phyloP scores from a whole-genome alignment of 2,888 invertebrate species.

The Trimorus sp. region DNA sequence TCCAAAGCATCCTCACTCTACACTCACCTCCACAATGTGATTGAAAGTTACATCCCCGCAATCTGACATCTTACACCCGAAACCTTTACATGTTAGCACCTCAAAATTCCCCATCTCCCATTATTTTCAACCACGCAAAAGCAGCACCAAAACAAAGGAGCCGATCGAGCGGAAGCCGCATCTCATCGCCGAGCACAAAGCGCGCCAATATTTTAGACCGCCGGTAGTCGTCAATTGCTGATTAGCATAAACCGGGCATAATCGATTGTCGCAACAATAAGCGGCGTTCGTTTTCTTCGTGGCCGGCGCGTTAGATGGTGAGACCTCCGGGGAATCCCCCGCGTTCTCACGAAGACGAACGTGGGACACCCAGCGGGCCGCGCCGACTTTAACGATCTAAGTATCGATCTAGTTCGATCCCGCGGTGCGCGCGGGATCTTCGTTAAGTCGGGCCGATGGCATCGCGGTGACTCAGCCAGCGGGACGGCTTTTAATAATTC shows the following conservation, averaged over 20 bases:
- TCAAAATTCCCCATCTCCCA: no score
- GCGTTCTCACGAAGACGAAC: slow-evolving; percentile 64
- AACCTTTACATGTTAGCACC: no score
- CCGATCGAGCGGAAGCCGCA: no score
- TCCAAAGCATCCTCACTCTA: no score
- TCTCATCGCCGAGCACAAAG: no score
- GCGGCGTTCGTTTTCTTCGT: slow-evolving; percentile 25
- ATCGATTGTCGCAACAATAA: slow-evolving; percentile 49
- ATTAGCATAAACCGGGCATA: slow-evolving; percentile 44
- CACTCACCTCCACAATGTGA: no score
- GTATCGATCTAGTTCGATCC: slow-evolving; percentile 49
- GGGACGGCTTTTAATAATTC: slow-evolving; percentile 72
- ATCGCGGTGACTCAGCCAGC: slow-evolving; percentile 49
- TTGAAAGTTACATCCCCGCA: no score
- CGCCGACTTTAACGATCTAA: slow-evolving; percentile 64
- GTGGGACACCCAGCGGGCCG: slow-evolving; percentile 61
- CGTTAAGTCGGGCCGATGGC: slow-evolving; percentile 59
- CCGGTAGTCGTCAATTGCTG: slow-evolving; percentile 22
- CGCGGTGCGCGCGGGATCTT: slow-evolving; percentile 17
- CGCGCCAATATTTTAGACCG: background rate
- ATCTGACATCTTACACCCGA: no score
- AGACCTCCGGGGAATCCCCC: slow-evolving; percentile 59
- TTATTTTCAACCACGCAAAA: no score
- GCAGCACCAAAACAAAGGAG: no score
- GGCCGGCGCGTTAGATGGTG: slow-evolving; percentile 17